Base-by-base conservation (phyloP, 2,113 vertebrate species). In the Harpagus bidentatus region DNA sequence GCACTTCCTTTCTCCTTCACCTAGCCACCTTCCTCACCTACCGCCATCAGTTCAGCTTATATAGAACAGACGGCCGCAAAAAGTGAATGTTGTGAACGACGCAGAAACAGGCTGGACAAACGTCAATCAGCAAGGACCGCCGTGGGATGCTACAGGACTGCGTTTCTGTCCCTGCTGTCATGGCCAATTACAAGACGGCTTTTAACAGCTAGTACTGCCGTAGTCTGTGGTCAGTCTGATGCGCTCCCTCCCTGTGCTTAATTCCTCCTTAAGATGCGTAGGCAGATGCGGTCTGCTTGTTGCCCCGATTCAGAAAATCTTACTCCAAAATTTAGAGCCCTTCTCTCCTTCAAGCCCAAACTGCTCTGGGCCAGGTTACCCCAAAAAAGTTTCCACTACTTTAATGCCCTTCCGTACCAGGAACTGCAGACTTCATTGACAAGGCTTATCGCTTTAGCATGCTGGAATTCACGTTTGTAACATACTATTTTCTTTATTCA, bases 91-190 rank as follows among this genome's bases (percentile, higher is more conserved):
- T 26, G 18, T 19, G 19, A 76, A 36, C 8, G 52, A 1, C 1
- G 1, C 61, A 47, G 56, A 56, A 86, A 20, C 17, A 4, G n/a
- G 22, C 47, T 59, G 69, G 62, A 9, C 43, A 74, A 47, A 23
- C 0, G 0, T 23, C 71, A 17, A 0, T 25, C 53, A 11, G 66
- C 7, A 7, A 47, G 53, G 38, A 11, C 21, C 42, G 19, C 16
- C 7, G 0, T 5, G 52, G 56, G 52, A 20, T 29, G 29, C 36
- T 22, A 6, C 42, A 36, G 65, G 58, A 20, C 36, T 13, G 32
- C 20, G 2, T 5, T 19, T 25, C 56, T 66, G 61, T 40, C 50
- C 11, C 29, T 15, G 55, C 50, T 36, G 47, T 15, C 45, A 25
- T 1, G 17, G 90, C 58, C 2, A 1, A 8, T 28, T 29, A 29